phyloP scores from a whole-genome alignment of 2,113 vertebrate genomes.

The Terrapene triunguis region DNA sequence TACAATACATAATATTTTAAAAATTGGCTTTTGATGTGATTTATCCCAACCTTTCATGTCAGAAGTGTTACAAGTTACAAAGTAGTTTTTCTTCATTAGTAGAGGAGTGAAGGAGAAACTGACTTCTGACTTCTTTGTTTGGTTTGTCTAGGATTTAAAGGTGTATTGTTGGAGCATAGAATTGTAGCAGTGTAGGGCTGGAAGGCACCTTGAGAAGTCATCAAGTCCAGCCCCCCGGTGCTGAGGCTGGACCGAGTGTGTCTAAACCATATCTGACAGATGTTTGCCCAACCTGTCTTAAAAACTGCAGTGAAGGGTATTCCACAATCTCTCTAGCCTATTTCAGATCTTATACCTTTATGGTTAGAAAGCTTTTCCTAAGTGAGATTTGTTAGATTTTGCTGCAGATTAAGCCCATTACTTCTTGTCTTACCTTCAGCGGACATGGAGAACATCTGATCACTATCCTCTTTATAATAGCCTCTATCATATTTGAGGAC shows the following conservation, averaged over 20 bases:
- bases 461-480: background rate
- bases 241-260: background rate
- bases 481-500: background rate
- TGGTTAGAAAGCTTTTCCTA: background rate
- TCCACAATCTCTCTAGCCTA: background rate
- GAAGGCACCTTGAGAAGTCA: background rate
- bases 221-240: background rate
- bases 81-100: background rate
- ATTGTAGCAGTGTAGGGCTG: background rate
- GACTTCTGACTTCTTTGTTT: background rate
- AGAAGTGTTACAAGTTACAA: background rate
- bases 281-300: background rate
- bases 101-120: background rate
- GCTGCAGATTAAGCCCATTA: background rate
- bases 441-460: background rate
- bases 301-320: background rate
- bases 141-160: background rate
- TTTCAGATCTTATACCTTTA: background rate
- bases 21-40: background rate
- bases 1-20: background rate
- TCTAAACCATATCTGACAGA: background rate
- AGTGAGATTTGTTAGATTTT: background rate
- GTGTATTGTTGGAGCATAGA: background rate
- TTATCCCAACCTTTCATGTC: background rate
- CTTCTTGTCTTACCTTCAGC: background rate